Evolutionary conservation across 2,113 vertebrate genomes (phyloP).

Genomic region (Campylomormyrus tamandua): DNA sequence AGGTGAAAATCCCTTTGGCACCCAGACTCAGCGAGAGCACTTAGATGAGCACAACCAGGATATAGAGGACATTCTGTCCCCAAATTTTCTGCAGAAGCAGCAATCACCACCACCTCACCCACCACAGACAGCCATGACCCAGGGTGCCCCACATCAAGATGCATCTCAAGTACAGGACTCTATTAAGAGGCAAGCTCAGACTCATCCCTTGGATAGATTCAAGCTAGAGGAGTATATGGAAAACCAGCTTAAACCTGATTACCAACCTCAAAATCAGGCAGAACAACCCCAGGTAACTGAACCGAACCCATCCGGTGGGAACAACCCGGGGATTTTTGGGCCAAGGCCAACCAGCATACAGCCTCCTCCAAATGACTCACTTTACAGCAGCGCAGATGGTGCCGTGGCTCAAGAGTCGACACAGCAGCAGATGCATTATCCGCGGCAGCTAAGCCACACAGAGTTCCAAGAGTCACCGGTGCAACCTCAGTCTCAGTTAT

Average conservation of each 20-base stretch:
- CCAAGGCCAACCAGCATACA: slow-evolving; percentile 37
- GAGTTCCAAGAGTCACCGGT: slow-evolving; percentile 50
- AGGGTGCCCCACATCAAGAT: slow-evolving; percentile 18
- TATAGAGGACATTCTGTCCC: slow-evolving; percentile 58
- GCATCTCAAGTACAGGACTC: slow-evolving; percentile 20
- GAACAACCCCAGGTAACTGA: slow-evolving; percentile 48
- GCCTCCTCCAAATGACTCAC: slow-evolving; percentile 51
- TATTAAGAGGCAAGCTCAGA: slow-evolving; percentile 17
- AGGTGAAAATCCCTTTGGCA: slow-evolving; percentile 48
- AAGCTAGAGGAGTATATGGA: slow-evolving; percentile 56
- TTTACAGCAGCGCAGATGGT: slow-evolving; percentile 51
- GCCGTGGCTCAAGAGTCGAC: slow-evolving; percentile 36
- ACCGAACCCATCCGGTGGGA: slow-evolving; percentile 45
- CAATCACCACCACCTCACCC: slow-evolving; percentile 57
- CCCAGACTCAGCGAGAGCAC: slow-evolving; percentile 62
- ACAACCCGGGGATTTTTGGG: slow-evolving; percentile 48
- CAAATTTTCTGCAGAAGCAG: slow-evolving; percentile 59
- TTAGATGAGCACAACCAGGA: slow-evolving; percentile 63
- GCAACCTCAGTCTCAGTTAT: slow-evolving; percentile 56
- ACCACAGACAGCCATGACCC: slow-evolving; percentile 44
- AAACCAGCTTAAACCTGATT: slow-evolving; percentile 58
- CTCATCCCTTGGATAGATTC: slow-evolving; percentile 39
- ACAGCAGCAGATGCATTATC: slow-evolving; percentile 61
- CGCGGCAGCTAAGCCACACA: slow-evolving; percentile 42
- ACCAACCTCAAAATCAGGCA: slow-evolving; percentile 53